Percentiles rank a stretch among this genome's conserved stretches.
Conservation (phyloP, 2,888 invertebrate genomes). For the Acheta domesticus region DNA sequence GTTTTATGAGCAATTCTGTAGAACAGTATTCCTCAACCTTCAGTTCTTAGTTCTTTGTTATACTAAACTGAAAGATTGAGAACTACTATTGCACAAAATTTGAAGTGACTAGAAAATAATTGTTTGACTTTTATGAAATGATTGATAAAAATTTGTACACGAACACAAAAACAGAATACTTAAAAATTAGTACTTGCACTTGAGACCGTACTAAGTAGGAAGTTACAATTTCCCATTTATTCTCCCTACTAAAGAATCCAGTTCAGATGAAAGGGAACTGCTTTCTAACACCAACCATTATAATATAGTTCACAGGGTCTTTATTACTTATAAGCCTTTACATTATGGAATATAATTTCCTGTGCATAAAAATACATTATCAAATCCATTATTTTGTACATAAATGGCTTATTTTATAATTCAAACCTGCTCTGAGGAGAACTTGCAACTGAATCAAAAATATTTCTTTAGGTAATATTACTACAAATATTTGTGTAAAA, state of each 20-base stretch:
- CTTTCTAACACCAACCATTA: neutral
- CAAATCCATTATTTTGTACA: neutral
- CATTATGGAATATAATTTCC: neutral
- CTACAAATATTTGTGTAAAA: constrained; percentile 18
- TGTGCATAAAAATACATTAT: constrained; percentile 18
- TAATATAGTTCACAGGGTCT: neutral
- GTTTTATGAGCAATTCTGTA: neutral
- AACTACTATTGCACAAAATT: neutral
- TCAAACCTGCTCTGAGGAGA: neutral
- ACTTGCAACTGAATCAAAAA: neutral
- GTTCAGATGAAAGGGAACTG: neutral
- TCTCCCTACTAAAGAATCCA: neutral
- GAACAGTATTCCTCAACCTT: neutral
- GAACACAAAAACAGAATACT: neutral
- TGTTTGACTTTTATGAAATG: neutral
- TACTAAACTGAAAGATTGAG: neutral
- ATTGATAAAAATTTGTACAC: neutral
- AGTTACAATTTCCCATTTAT: neutral
- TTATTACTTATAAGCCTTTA: neutral
- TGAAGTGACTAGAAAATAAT: constrained; percentile 4
- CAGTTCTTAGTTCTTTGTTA: neutral
- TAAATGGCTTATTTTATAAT: constrained; percentile 7
- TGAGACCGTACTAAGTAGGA: neutral
- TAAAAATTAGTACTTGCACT: neutral
- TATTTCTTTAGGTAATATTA: neutral